These are phyloP conservation scores for Clarias macrocephalus DNA, from an alignment of 2,113 vertebrate genomes.

Conservation along the genomic window DNA sequence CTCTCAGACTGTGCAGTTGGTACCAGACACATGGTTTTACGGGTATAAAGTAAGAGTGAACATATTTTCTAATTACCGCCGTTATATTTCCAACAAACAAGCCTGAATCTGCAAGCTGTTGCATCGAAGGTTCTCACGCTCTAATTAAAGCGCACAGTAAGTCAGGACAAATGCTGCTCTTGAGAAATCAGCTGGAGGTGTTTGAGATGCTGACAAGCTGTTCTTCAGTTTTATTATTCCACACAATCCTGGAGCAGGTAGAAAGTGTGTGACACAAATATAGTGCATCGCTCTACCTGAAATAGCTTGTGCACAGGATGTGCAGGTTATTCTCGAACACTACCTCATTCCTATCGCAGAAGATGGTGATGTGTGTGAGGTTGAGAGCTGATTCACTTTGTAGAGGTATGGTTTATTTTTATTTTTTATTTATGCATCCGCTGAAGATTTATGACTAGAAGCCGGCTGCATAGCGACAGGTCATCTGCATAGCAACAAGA, in stretches of 20 bases:
- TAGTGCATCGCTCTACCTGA: background rate
- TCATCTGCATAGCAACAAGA: background rate
- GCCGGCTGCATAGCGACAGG: background rate
- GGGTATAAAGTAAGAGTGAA: background rate
- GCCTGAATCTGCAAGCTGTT: slow-evolving; percentile 22
- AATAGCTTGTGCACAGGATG: background rate
- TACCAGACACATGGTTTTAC: background rate
- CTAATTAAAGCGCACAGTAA: slow-evolving; percentile 21
- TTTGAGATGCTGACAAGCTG: slow-evolving; percentile 27
- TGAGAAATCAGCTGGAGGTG: slow-evolving; percentile 32
- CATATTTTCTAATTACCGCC: slow-evolving; percentile 4
- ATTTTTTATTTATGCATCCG: background rate
- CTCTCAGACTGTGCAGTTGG: background rate
- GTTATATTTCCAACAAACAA: slow-evolving; percentile 18
- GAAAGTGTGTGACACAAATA: background rate
- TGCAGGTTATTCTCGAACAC: background rate
- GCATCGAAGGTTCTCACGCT: background rate
- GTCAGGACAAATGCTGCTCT: slow-evolving; percentile 20
- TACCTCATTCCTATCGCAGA: background rate
- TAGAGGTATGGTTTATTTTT: background rate
- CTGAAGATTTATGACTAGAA: background rate
- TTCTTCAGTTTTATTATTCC: slow-evolving; percentile 28
- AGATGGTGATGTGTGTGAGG: background rate
- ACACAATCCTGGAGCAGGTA: background rate
- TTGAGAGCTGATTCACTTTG: background rate